Percentiles rank a stretch among this genome's conserved stretches.
Evolutionary conservation across 2,113 vertebrate species (phyloP).

Genomic region (Sturnira hondurensis): DNA sequence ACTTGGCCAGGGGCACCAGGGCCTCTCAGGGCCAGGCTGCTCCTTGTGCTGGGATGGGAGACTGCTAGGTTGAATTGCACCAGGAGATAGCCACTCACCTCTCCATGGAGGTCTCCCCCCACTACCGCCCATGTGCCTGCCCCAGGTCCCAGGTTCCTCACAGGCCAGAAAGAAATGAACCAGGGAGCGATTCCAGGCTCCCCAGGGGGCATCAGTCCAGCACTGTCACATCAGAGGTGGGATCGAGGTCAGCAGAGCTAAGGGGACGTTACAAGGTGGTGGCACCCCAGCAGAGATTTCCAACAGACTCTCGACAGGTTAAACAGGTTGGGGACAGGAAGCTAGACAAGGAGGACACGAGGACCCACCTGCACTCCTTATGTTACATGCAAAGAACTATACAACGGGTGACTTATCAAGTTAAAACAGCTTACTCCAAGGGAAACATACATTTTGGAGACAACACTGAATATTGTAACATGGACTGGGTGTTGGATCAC

Average conservation of each 20-base stretch:
- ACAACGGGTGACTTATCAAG: accelerated
- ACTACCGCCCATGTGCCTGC: too few species aligned
- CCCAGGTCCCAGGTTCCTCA: background rate
- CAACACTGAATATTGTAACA: background rate
- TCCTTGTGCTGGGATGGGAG: background rate
- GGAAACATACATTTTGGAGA: background rate
- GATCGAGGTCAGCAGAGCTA: accelerated
- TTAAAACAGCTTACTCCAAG: background rate
- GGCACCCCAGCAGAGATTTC: background rate
- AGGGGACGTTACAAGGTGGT: accelerated
- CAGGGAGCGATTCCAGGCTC: accelerated
- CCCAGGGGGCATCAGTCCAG: accelerated
- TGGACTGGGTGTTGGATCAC: background rate
- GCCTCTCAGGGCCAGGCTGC: background rate
- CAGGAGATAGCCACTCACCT: background rate
- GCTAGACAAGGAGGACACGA: background rate
- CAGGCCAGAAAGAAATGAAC: too few species aligned
- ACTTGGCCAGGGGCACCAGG: background rate
- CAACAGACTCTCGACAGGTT: accelerated
- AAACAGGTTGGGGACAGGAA: accelerated
- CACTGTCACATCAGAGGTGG: accelerated
- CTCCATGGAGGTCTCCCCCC: too few species aligned
- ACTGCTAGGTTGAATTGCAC: background rate
- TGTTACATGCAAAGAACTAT: background rate
- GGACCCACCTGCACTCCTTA: too few species aligned